Evolutionary conservation across 2,113 vertebrate genomes (phyloP).

Genomic region (Tupaia tana): DNA sequence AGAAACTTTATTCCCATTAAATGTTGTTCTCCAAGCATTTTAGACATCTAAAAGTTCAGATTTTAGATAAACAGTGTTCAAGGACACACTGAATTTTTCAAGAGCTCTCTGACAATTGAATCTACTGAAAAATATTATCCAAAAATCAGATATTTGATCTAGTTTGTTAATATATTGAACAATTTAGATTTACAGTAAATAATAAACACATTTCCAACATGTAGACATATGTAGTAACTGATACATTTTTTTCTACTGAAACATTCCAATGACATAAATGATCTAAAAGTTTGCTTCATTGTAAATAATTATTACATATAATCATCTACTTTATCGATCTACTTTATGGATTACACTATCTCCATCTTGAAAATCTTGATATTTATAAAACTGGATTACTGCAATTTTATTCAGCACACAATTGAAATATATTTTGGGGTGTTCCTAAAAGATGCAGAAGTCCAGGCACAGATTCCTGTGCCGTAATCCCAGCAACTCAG

Average conservation of each 20-base stretch:
- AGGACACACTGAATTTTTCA: neutral
- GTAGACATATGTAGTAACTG: neutral
- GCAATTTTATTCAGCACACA: neutral
- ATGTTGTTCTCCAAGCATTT: neutral
- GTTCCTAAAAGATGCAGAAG: neutral
- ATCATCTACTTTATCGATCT: neutral
- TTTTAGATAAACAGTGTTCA: slow-evolving; percentile 1
- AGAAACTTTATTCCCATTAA: neutral
- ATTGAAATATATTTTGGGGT: neutral
- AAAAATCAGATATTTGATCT: neutral
- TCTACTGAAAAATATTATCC: neutral
- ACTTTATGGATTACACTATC: neutral
- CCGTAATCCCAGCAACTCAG: too few species aligned
- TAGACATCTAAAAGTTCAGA: neutral
- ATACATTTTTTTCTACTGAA: neutral
- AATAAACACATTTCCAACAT: neutral
- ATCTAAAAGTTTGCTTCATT: neutral
- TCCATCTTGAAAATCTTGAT: neutral
- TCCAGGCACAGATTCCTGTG: too few species aligned
- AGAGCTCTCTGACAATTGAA: neutral
- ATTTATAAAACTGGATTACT: neutral
- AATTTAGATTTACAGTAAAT: neutral
- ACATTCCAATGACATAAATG: neutral
- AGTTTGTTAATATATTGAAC: neutral
- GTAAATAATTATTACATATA: neutral